Conservation (phyloP, 2,888 invertebrate species). For the Graphium colonna region DNA sequence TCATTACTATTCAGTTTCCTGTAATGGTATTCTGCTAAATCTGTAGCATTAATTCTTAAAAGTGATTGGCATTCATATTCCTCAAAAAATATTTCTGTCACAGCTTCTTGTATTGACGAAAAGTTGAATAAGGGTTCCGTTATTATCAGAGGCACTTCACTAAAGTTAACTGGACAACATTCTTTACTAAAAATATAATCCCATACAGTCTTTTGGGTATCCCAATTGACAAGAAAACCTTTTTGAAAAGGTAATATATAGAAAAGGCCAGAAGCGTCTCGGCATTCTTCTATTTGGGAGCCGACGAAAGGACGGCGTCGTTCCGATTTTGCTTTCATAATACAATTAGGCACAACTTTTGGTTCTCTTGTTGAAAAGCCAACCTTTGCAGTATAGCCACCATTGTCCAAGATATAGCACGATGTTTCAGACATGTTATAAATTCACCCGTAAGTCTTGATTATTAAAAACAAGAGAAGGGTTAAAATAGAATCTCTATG, state of each 20-base stretch:
- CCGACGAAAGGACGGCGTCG: conserved; percentile 95
- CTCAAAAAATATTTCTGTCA: conserved; percentile 98
- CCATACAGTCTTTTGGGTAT: conserved; percentile 97
- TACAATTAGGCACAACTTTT: conserved; percentile 93
- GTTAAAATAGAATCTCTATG: not conserved
- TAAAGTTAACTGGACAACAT: conserved; percentile 87
- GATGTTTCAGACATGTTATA: conserved; percentile 60
- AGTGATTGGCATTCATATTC: conserved; percentile 95
- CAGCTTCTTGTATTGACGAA: conserved; percentile 93
- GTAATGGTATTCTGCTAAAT: conserved; percentile 87
- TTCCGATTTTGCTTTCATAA: conserved; percentile 99
- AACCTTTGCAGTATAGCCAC: conserved; percentile 91
- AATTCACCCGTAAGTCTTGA: not conserved
- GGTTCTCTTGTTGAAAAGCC: conserved; percentile 88
- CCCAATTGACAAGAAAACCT: conserved; percentile 97
- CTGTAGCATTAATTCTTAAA: conserved; percentile 88
- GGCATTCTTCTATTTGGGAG: conserved; percentile 95
- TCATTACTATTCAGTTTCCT: conserved; percentile 75
- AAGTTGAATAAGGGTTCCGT: conserved; percentile 98
- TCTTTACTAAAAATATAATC: conserved; percentile 95
- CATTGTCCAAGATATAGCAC: conserved; percentile 91
- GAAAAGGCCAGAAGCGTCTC: conserved; percentile 96
- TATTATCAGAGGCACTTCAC: conserved; percentile 89
- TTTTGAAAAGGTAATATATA: conserved; percentile 96
- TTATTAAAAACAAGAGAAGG: not conserved